A percentile compares a stretch with the other conserved stretches of the same genome.
Conservation (phyloP, 2,113 vertebrate species). For the Urocolius indicus region DNA sequence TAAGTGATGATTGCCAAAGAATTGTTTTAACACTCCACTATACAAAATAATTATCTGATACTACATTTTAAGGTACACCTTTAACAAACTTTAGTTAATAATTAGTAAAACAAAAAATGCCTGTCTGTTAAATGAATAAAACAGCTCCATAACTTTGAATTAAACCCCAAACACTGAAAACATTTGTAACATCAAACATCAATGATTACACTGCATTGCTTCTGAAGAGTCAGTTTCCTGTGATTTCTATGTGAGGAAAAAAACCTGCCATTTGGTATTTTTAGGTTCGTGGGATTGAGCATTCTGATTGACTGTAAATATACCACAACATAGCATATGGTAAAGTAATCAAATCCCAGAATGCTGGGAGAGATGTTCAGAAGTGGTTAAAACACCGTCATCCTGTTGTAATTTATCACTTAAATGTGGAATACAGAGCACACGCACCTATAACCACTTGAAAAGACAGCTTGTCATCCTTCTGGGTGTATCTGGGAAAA, state of each 20-base stretch:
- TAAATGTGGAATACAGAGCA: not conserved
- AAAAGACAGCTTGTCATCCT: not conserved
- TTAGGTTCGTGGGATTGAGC: not conserved
- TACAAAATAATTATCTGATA: not conserved
- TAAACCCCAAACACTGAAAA: not conserved
- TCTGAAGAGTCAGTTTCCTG: not conserved
- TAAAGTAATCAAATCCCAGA: not conserved
- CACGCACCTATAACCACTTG: not conserved
- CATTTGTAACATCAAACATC: not conserved
- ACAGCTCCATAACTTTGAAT: not conserved
- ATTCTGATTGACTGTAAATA: not conserved
- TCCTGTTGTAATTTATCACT: not conserved
- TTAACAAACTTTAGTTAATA: not conserved
- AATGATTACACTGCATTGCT: not conserved
- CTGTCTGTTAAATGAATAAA: not conserved
- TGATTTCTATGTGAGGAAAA: not conserved
- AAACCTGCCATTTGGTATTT: not conserved
- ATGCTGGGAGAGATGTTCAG: not conserved
- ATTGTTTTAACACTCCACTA: not conserved
- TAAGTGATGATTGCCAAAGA: not conserved
- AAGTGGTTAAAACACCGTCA: not conserved
- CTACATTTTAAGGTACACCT: not conserved
- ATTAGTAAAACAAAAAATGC: not conserved
- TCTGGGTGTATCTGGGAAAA: constrained; percentile 18
- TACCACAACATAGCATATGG: not conserved